Base-by-base conservation (phyloP, 2,888 invertebrate genomes). In the Flexamia atlantica region DNA sequence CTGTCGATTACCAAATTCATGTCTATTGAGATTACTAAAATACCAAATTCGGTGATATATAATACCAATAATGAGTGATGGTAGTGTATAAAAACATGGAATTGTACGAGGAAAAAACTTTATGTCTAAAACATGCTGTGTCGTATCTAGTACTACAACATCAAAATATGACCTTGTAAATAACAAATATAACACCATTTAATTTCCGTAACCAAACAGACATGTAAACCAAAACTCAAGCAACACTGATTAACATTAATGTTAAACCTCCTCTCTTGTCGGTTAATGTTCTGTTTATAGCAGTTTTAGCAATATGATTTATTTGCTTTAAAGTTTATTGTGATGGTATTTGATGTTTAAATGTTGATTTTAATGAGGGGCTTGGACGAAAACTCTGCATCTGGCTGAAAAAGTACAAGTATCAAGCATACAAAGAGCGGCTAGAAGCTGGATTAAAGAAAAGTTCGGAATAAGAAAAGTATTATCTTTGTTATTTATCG, bases 181-280 rank as follows among this genome's bases (percentile, higher is more conserved):
- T 82, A 82, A 82, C 82, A 82, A 82, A 82, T 82, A 82, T 82
- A 82, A 82, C 82, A 82, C 82, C 82, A 70, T 70, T 70, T 28
- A 70, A 68, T 50, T 46, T 46, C 40, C 23, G 76, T 70, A 76
- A 68, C 82, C 82, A 70, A 82, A 64, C 68, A 68, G n/a, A 81
- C 80, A 81, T 40, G 46, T 68, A 68, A 50, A 68, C 32, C 23
- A 82, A 82, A 64, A 80, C 46, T 79, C 80, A 83, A 79, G 83
- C 83, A 83, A 83, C 83, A 83, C 68, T 50, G 83, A 83, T 40
- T 28, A 68, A 53, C 60, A 83, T 42, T 80, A 70, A 82, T 68
- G 20, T 68, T 28, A 53, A 82, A 82, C 82, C 83, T 83, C 83
- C 83, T 83, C 83, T 17, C 40, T 25, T 40, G 40, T 23, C 36